Evolutionary conservation across 2,888 invertebrate genomes (phyloP).

Genomic region (Rhogogaster chlorosoma): DNA sequence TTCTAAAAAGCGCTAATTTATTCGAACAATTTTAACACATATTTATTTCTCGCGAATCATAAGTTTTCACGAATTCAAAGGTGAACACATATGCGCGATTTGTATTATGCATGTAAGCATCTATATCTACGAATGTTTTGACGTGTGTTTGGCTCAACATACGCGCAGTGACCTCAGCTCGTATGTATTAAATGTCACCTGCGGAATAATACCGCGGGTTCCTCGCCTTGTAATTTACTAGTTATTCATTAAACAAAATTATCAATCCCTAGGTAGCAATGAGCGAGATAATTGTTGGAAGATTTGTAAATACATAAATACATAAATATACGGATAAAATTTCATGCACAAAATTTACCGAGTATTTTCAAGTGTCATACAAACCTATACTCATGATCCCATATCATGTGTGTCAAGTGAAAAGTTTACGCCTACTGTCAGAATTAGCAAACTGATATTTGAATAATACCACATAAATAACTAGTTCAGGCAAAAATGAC

Average conservation of each 20-base stretch:
- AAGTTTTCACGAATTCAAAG: neutral
- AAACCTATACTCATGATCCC: neutral
- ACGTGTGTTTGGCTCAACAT: neutral
- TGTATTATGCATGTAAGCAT: neutral
- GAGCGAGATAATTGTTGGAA: neutral
- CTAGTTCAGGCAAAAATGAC: conserved; percentile 75
- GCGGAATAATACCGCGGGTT: neutral
- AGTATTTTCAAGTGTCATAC: neutral
- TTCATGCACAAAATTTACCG: neutral
- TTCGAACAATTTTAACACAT: neutral
- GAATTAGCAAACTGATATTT: neutral
- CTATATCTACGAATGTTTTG: neutral
- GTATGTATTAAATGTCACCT: neutral
- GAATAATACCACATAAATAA: neutral
- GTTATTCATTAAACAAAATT: neutral
- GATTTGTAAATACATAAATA: neutral
- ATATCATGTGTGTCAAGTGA: neutral
- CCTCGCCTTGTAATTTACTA: no score
- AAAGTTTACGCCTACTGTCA: conserved; percentile 30
- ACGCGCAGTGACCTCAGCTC: conserved; percentile 26
- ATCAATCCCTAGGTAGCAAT: neutral
- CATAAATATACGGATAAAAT: neutral
- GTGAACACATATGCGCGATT: neutral
- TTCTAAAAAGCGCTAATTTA: neutral
- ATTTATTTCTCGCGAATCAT: neutral